These are phyloP conservation scores for Artibeus jamaicensis DNA, from an alignment of 2,797 vertebrate genomes.

Conservation along the genomic window DNA sequence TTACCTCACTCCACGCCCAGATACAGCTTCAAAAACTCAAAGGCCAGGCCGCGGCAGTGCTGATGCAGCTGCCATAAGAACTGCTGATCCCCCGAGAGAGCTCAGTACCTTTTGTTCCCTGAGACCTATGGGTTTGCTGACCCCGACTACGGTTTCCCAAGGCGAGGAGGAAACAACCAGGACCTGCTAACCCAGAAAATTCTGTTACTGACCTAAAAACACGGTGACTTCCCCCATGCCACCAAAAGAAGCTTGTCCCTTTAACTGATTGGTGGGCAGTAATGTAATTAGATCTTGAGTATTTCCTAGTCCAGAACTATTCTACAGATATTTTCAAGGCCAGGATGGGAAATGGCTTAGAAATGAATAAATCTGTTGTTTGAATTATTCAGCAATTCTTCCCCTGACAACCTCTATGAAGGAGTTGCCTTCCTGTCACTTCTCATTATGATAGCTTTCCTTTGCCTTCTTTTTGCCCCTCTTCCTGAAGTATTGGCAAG, in stretches of 20 bases:
- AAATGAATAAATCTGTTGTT: conserved; percentile 45
- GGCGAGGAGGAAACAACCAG: not conserved
- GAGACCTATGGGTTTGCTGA: not conserved
- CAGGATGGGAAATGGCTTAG: not conserved
- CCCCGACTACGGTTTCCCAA: not conserved
- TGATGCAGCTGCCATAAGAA: not conserved
- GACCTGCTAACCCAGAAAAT: not conserved
- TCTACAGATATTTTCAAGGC: conserved; percentile 34
- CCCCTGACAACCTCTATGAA: conserved; percentile 9
- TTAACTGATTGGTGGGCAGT: not conserved
- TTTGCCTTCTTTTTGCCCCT: conserved; percentile 17
- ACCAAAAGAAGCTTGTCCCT: not conserved
- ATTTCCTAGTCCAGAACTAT: conserved; percentile 1
- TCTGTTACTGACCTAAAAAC: not conserved
- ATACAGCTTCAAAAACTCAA: not conserved
- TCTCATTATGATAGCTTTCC: conserved; percentile 47
- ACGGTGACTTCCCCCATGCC: not conserved
- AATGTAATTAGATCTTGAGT: conserved; percentile 16
- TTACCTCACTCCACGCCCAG: not conserved
- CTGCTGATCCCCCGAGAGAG: not conserved
- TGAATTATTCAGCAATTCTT: conserved; percentile 67
- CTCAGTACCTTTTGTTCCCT: not conserved
- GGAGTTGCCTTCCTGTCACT: conserved; percentile 46
- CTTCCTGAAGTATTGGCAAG: conserved; percentile 38
- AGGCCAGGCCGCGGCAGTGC: not conserved